Evolutionary conservation across 2,888 invertebrate species (phyloP), one percentile per base, ranked within the genome.

Genomic region (Drosophila barbarae): DNA sequence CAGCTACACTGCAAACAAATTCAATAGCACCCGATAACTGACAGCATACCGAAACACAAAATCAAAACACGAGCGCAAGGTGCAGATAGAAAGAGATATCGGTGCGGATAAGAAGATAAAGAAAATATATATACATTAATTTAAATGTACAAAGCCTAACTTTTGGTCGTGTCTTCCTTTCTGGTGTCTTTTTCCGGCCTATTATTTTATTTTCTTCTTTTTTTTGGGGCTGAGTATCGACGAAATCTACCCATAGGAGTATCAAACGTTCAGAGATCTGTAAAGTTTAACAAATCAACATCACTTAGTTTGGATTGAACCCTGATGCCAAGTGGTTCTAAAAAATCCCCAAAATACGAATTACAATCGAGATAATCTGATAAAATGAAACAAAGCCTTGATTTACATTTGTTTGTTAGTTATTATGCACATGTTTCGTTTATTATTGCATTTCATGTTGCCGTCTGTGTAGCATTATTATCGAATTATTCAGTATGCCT

Each of bases 351-450:
- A 0, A 3, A 28, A 12, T 6, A 0, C 12, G 3, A 5, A 5
- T 4, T 2, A n/a, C 5, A 42, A n/a, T 26, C 5, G 3, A 42
- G 26, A 26, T 10, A 5, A 42, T 15, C 10, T 15, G 2, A 7
- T 18, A 2, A 46, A 47, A 32, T 36, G 3, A 61, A 61, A 49
- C n/a, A 34, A 39, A 35, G 13, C 8, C 2, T 8, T n/a, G n/a
- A 36, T 34, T 21, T 51, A 28, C 32, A 23, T 36, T 38, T 47
- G 38, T 18, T 76, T 83, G 74, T 83, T 81, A 85, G 73, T 81
- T 83, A 77, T 83, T 81, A 81, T 81, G 81, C 81, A 85, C 84
- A 81, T 73, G 72, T 81, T 85, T 77, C 77, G 71, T 79, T 80
- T 84, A 82, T 81, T 81, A 81, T 81, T 85, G 81, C 85, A 79